A percentile compares a stretch with the other conserved stretches of the same genome.
Conservation (phyloP, 2,113 vertebrate species). For the Orycteropus afer region DNA sequence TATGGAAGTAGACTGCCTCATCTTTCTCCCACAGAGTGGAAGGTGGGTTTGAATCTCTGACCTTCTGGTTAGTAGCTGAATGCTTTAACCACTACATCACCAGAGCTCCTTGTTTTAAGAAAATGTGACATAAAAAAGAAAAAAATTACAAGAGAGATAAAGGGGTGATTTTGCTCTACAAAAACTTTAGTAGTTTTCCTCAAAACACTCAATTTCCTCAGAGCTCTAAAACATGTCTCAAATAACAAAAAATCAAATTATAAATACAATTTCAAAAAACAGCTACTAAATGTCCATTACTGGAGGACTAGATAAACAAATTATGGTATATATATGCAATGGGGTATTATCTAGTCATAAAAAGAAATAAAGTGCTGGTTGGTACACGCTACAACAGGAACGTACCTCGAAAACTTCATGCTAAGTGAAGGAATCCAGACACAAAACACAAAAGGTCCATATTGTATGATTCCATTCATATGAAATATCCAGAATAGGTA, state of each 20-base stretch:
- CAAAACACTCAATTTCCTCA: neutral
- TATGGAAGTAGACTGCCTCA: too few relatives aligned
- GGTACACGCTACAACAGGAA: neutral
- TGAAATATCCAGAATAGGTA: neutral
- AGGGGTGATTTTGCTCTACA: neutral
- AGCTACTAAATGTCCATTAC: neutral
- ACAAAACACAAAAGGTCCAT: neutral
- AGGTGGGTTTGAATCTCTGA: too few relatives aligned
- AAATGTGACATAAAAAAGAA: neutral
- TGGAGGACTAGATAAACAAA: neutral
- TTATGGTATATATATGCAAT: neutral
- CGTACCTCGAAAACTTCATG: neutral
- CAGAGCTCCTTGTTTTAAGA: too few relatives aligned
- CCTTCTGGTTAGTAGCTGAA: too few relatives aligned
- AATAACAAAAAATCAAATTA: neutral
- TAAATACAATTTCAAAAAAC: conserved; percentile 11
- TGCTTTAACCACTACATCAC: too few relatives aligned
- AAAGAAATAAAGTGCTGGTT: neutral
- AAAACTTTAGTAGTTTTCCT: neutral
- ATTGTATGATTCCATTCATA: neutral
- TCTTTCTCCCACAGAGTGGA: too few relatives aligned
- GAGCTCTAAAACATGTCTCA: neutral
- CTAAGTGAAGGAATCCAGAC: neutral
- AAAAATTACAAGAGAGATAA: neutral
- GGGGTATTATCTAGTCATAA: neutral